These are phyloP conservation scores for Cinara cedri DNA, from an alignment of 2,888 invertebrate species.

Conservation along the genomic window DNA sequence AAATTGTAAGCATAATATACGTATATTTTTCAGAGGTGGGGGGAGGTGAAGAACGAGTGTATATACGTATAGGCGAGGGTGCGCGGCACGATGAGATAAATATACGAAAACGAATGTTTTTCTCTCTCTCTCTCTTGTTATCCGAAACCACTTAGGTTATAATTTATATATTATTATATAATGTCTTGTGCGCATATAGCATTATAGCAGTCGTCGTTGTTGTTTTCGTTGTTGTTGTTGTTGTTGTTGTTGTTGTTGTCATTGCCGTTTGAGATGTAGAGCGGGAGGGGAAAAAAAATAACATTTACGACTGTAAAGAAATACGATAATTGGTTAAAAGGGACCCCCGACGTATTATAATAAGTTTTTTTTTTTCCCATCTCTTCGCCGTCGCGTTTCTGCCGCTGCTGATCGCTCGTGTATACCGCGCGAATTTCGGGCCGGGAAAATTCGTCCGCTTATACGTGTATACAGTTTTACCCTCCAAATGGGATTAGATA, in stretches of 20 bases:
- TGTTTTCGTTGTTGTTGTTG: slow-evolving; percentile 19
- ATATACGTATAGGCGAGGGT: background rate
- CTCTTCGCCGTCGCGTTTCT: background rate
- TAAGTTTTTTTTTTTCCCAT: slow-evolving; percentile 51
- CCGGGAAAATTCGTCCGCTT: slow-evolving; percentile 20
- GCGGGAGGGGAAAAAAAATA: slow-evolving; percentile 13
- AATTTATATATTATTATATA: slow-evolving; percentile 52
- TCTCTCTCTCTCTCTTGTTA: slow-evolving; percentile 55
- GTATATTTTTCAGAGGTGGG: background rate
- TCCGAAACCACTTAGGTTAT: slow-evolving; percentile 56
- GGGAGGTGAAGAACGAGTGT: background rate
- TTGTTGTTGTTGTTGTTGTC: slow-evolving; percentile 12
- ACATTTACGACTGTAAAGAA: slow-evolving; percentile 57
- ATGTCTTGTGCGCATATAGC: slow-evolving; percentile 16
- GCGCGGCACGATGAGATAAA: background rate
- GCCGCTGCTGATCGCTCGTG: background rate
- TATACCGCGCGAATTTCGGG: slow-evolving; percentile 24
- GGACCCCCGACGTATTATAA: slow-evolving; percentile 50
- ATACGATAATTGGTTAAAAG: slow-evolving; percentile 57
- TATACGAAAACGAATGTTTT: slow-evolving; percentile 46
- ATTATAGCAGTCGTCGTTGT: slow-evolving; percentile 1
- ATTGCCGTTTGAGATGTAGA: background rate
- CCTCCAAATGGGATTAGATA: slow-evolving; percentile 53
- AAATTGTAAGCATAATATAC: slow-evolving; percentile 28
- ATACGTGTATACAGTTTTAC: no score